Conservation (phyloP, 2,888 invertebrate species). For the Sphaerophoria rueppellii region DNA sequence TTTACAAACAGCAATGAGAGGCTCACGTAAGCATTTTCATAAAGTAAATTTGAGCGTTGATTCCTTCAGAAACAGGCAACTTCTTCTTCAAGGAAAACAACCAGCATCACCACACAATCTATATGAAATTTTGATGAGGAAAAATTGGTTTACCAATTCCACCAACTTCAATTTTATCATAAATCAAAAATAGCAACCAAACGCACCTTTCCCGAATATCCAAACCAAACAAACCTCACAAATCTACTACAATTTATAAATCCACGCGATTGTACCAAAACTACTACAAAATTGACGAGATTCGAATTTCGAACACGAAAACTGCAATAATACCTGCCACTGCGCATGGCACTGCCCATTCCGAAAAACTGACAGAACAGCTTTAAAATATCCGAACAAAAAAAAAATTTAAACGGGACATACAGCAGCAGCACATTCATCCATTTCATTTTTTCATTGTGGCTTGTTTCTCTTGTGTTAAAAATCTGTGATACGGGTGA, state of each 20-base stretch:
- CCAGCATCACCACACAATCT: too few species aligned
- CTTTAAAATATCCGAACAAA: conserved; percentile 28
- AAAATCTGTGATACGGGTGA: conserved; percentile 69
- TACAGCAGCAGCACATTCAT: conserved; percentile 40
- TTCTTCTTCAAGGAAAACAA: too few species aligned
- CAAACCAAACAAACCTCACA: conserved; percentile 34
- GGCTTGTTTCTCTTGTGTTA: conserved; percentile 68
- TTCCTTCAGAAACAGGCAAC: too few species aligned
- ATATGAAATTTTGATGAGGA: too few species aligned
- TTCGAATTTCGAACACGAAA: conserved; percentile 12
- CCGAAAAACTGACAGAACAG: conserved; percentile 65
- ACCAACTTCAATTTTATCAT: too few species aligned
- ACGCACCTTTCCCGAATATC: not conserved
- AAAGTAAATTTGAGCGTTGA: too few species aligned
- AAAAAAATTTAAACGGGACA: conserved; percentile 53
- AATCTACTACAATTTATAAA: conserved; percentile 45
- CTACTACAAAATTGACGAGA: conserved; percentile 35
- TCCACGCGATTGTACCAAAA: conserved; percentile 16
- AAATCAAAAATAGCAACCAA: not conserved
- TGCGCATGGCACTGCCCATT: conserved; percentile 65
- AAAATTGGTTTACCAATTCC: too few species aligned
- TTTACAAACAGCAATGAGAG: too few species aligned
- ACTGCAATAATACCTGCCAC: conserved; percentile 1
- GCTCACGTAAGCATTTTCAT: too few species aligned
- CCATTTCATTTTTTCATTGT: conserved; percentile 64